phyloP scores from a whole-genome alignment of 2,888 invertebrate genomes.

The Cataglyphis altisquamis region DNA sequence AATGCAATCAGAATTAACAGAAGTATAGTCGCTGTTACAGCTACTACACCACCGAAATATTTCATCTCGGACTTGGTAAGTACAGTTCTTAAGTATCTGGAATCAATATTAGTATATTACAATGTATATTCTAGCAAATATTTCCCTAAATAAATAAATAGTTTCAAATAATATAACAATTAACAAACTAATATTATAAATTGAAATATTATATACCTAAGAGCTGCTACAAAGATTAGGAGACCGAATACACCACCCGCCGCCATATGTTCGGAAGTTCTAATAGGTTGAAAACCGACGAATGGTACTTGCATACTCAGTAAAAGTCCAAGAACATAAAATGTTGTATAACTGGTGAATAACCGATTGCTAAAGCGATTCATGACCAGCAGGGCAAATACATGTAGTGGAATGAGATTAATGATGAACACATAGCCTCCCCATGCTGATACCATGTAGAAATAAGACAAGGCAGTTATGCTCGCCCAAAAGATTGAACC shows the following conservation, averaged over 20 bases:
- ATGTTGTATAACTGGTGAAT: conserved; percentile 98
- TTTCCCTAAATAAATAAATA: not conserved
- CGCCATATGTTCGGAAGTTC: conserved; percentile 99
- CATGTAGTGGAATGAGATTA: conserved; percentile 99
- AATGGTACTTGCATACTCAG: conserved; percentile 99
- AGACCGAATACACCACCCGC: conserved; percentile 98
- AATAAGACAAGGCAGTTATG: conserved; percentile 97
- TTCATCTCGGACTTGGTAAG: conserved; percentile 96
- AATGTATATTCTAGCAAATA: not conserved
- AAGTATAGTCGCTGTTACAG: conserved; percentile 90
- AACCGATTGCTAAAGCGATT: conserved; percentile 97
- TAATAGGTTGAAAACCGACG: conserved; percentile 99
- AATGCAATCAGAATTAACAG: conserved; percentile 94
- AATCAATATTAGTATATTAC: conserved; percentile 46
- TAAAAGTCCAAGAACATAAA: conserved; percentile 97
- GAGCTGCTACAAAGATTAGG: conserved; percentile 94
- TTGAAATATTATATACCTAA: conserved; percentile 87
- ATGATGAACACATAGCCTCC: conserved; percentile 99
- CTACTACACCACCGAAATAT: conserved; percentile 92
- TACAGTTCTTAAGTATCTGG: conserved; percentile 92
- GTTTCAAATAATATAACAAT: not conserved
- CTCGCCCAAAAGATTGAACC: conserved; percentile 99
- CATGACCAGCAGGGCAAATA: conserved; percentile 97
- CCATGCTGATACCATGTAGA: conserved; percentile 99
- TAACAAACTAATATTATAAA: conserved; percentile 15